These are phyloP conservation scores for Lepidocolaptes lacrymiger DNA, from an alignment of 2,797 vertebrate genomes.

Conservation along the genomic window DNA sequence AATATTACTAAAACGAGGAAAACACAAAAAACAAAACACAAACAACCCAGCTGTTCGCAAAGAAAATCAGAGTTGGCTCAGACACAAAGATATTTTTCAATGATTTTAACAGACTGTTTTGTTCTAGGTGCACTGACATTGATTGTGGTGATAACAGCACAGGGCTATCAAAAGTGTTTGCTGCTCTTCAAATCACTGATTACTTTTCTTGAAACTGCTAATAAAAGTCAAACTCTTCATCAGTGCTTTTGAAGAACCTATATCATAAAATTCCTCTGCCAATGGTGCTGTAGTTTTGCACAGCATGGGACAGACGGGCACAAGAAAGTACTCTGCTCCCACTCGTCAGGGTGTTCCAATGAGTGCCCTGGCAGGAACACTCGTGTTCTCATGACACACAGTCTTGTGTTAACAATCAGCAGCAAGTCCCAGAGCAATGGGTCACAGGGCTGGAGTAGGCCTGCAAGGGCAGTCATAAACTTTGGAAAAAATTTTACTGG, in stretches of 20 bases:
- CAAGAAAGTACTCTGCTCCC: accelerated
- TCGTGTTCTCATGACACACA: accelerated
- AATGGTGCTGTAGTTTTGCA: accelerated
- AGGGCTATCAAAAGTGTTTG: not conserved
- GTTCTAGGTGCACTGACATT: not conserved
- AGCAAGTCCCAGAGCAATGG: not conserved
- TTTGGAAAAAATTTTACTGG: not conserved
- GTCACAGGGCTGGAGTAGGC: accelerated
- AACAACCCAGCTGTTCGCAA: not conserved
- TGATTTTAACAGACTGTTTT: not conserved
- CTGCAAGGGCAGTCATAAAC: not conserved
- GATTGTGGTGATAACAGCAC: not conserved
- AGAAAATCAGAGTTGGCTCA: not conserved
- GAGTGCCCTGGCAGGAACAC: not conserved
- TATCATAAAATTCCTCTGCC: not conserved
- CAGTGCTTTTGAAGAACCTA: accelerated
- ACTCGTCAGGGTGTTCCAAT: accelerated
- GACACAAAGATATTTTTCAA: not conserved
- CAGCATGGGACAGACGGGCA: accelerated
- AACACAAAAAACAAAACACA: not conserved
- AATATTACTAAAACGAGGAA: not conserved
- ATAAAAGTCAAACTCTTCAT: not conserved
- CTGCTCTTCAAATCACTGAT: not conserved
- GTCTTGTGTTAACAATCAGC: accelerated
- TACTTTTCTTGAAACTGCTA: not conserved